A percentile compares a stretch with the other conserved stretches of the same genome.
Conservation (phyloP, 2,888 invertebrate species). For the Protula sp. region DNA sequence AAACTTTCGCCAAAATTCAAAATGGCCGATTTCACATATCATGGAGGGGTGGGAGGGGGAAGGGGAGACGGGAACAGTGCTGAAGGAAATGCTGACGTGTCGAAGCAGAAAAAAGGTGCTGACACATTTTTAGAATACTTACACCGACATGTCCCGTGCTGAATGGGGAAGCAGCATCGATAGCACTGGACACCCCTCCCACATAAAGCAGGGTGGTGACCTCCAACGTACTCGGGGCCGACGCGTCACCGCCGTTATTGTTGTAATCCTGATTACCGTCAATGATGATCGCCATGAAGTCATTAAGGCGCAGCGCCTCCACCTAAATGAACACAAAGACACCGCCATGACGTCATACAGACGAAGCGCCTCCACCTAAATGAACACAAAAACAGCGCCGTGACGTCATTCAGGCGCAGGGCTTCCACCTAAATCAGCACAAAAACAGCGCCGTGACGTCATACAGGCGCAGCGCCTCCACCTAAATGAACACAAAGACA, state of each 20-base stretch:
- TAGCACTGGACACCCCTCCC: slow-evolving; percentile 20
- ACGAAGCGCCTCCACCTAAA: slow-evolving; percentile 25
- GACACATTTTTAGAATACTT: too few species aligned
- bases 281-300: slow-evolving; percentile 28
- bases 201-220: slow-evolving; percentile 17
- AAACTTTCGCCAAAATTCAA: too few species aligned
- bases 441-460: slow-evolving; percentile 25
- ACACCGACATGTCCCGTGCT: not conserved
- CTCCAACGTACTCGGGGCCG: slow-evolving; percentile 3
- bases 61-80: too few species aligned
- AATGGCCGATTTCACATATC: too few species aligned
- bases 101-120: too few species aligned
- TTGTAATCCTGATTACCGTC: slow-evolving; percentile 22
- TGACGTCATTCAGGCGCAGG: slow-evolving; percentile 25
- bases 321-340: slow-evolving; percentile 20
- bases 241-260: slow-evolving; percentile 21
- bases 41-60: too few species aligned
- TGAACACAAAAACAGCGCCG: slow-evolving; percentile 19
- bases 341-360: slow-evolving; percentile 27
- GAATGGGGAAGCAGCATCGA: slow-evolving; percentile 2
- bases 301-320: slow-evolving; percentile 22
- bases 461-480: slow-evolving; percentile 23
- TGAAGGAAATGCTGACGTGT: too few species aligned
- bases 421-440: slow-evolving; percentile 23
- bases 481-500: slow-evolving; percentile 16